These are phyloP conservation scores for Potamilus streckersoni DNA, from an alignment of 1,140 invertebrate genomes.

Conservation along the genomic window DNA sequence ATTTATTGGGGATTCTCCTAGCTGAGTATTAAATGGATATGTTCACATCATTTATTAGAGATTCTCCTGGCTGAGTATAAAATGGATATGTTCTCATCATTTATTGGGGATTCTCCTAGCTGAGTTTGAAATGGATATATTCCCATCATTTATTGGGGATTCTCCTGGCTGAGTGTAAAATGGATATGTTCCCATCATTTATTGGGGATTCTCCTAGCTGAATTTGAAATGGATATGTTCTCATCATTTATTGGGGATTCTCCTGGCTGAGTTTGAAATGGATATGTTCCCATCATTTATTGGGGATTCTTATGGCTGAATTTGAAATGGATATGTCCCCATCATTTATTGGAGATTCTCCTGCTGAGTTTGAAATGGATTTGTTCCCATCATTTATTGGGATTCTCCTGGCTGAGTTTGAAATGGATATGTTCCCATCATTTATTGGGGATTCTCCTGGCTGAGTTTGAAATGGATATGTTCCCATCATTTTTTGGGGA, in stretches of 20 bases:
- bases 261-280: not conserved
- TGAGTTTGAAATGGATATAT: not conserved
- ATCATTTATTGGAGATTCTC: not conserved
- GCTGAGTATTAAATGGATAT: not conserved
- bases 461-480: not conserved
- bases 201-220: not conserved
- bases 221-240: not conserved
- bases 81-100: not conserved
- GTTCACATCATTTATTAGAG: not conserved
- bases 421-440: not conserved
- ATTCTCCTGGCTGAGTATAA: not conserved
- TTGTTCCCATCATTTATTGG: not conserved
- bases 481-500: not conserved
- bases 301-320: not conserved
- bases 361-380: not conserved
- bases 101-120: no score
- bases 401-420: not conserved
- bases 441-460: not conserved
- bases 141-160: not conserved
- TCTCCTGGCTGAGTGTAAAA: not conserved
- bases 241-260: not conserved
- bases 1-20: not conserved
- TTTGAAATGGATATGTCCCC: not conserved
- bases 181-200: not conserved
- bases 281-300: not conserved